A percentile compares a stretch with the other conserved stretches of the same genome.
phyloP scores from a whole-genome alignment of 1,140 invertebrate genomes.

The Sycophaga agraensis region DNA sequence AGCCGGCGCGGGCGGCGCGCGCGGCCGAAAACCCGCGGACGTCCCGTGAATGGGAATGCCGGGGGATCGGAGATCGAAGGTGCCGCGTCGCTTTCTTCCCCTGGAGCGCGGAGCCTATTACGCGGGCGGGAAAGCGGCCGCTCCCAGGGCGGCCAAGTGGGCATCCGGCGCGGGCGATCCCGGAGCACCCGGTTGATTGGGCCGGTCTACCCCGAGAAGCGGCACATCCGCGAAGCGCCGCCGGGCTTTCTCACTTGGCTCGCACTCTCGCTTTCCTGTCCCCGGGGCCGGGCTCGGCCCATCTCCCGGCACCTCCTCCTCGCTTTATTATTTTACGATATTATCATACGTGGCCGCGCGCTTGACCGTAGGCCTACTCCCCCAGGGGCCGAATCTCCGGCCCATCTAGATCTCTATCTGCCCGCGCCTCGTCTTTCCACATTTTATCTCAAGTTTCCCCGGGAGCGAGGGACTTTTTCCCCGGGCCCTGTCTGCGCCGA shows the following conservation, averaged over 20 bases:
- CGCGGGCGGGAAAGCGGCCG: too few relatives aligned
- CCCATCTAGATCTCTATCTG: slow-evolving; percentile 25
- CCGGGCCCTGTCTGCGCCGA: not conserved
- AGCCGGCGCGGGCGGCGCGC: slow-evolving; percentile 12
- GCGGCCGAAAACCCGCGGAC: slow-evolving; percentile 21
- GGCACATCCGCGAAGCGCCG: too few relatives aligned
- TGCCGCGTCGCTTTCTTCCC: slow-evolving; percentile 13
- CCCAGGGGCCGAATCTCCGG: not conserved
- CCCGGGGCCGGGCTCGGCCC: too few relatives aligned
- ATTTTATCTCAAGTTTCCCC: slow-evolving; percentile 28
- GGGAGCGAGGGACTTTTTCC: not conserved
- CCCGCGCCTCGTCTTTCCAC: slow-evolving; percentile 24
- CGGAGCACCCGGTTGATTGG: too few relatives aligned
- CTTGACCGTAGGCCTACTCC: not conserved
- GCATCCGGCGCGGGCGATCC: too few relatives aligned
- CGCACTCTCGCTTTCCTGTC: too few relatives aligned
- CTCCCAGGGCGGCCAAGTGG: too few relatives aligned
- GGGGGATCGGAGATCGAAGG: slow-evolving; percentile 19
- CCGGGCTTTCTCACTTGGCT: too few relatives aligned
- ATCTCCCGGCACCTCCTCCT: not conserved
- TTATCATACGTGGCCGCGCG: not conserved
- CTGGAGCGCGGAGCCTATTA: too few relatives aligned
- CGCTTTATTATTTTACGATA: not conserved
- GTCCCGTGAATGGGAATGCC: slow-evolving; percentile 28
- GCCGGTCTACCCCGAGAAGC: too few relatives aligned